A percentile compares a stretch with the other conserved stretches of the same genome.
Conservation (phyloP, 1,140 invertebrate species). For the Drosophila varians region DNA sequence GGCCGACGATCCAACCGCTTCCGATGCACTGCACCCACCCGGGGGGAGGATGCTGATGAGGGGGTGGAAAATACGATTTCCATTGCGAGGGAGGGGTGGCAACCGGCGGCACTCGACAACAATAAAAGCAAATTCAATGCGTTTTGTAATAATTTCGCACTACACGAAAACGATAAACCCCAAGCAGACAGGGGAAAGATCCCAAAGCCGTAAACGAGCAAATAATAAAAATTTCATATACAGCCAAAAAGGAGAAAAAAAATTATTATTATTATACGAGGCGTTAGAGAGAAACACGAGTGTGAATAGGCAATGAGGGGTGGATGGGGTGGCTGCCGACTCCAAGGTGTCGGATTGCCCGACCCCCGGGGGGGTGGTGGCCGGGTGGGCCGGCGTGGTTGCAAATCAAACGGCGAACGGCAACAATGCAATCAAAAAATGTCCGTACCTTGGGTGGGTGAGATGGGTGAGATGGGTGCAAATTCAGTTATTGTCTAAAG, state of each 20-base stretch:
- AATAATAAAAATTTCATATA: constrained; percentile 75
- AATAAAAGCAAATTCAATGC: constrained; percentile 81
- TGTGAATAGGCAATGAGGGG: constrained; percentile 79
- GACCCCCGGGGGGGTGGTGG: constrained; percentile 8
- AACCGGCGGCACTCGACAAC: constrained; percentile 49
- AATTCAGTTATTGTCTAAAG: constrained; percentile 77
- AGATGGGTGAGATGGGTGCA: constrained; percentile 55
- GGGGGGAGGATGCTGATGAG: constrained; percentile 1
- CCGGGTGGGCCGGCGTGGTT: constrained; percentile 28
- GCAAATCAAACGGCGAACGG: constrained; percentile 59
- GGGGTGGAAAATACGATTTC: constrained; percentile 28
- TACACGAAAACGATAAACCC: constrained; percentile 62
- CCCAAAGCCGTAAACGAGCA: constrained; percentile 68
- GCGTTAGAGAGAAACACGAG: constrained; percentile 62
- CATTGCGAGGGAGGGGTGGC: constrained; percentile 8
- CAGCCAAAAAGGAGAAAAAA: constrained; percentile 28
- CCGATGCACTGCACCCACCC: constrained; percentile 51
- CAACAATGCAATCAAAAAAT: constrained; percentile 80
- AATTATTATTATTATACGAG: constrained; percentile 48
- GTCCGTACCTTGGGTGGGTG: constrained; percentile 56
- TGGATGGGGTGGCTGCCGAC: constrained; percentile 12
- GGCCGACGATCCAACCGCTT: constrained; percentile 28
- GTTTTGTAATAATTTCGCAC: constrained; percentile 77
- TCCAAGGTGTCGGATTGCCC: constrained; percentile 42
- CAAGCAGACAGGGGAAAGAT: constrained; percentile 19